Evolutionary conservation across 2,113 vertebrate species (phyloP).

Genomic region (Glaucomys volans): DNA sequence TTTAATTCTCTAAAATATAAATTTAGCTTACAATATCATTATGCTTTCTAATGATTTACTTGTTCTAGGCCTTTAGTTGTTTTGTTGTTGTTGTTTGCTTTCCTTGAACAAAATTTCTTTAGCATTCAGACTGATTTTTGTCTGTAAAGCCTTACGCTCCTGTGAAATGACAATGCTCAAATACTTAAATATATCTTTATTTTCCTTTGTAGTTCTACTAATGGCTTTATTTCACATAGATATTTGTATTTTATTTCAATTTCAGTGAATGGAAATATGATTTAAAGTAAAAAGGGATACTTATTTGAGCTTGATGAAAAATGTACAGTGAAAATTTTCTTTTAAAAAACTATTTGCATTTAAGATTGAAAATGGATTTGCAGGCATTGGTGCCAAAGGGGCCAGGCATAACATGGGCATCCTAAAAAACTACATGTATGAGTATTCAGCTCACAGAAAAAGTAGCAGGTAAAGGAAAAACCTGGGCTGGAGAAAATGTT

Average conservation of each 20-base stretch:
- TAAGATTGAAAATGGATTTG: constrained; percentile 63
- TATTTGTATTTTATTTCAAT: constrained; percentile 54
- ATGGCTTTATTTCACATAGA: constrained; percentile 26
- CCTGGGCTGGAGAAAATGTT: constrained; percentile 53
- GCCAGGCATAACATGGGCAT: background rate
- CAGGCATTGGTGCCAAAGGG: constrained; percentile 40
- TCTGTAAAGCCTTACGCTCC: background rate
- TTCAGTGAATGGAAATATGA: constrained; percentile 37
- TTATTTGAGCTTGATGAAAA: constrained; percentile 13
- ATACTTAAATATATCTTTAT: background rate
- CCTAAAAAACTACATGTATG: constrained; percentile 35
- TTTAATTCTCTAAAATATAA: background rate
- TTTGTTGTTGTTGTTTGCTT: background rate
- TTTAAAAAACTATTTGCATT: background rate
- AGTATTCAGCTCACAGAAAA: constrained; percentile 70
- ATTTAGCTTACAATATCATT: background rate
- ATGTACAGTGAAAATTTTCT: background rate
- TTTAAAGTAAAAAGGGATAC: background rate
- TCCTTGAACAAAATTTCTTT: background rate
- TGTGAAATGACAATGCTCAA: background rate
- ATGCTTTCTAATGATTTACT: background rate
- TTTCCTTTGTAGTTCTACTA: constrained; percentile 10
- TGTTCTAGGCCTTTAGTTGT: background rate
- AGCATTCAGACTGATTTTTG: background rate
- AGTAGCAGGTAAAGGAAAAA: constrained; percentile 26